These are phyloP conservation scores for Sciurus carolinensis DNA, from an alignment of 2,797 vertebrate genomes.

Conservation along the genomic window DNA sequence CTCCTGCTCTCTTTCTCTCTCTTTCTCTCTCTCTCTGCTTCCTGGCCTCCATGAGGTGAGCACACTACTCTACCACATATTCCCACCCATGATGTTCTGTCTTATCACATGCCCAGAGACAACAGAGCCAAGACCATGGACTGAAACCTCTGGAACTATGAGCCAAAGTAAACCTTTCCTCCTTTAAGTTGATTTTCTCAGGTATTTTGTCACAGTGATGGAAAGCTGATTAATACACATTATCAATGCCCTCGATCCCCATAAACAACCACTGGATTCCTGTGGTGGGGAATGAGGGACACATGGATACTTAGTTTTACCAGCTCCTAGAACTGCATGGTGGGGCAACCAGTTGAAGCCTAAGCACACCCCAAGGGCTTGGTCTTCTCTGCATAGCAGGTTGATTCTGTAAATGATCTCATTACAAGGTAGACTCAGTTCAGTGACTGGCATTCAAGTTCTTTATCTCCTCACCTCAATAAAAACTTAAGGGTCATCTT, in stretches of 20 bases:
- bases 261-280: not conserved
- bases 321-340: not conserved
- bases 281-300: accelerated
- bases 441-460: not conserved
- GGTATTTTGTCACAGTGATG: not conserved
- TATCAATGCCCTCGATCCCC: not conserved
- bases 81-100: not conserved
- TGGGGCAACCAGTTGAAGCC: accelerated
- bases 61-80: too few species aligned
- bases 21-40: not conserved
- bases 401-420: not conserved
- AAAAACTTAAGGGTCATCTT: not conserved
- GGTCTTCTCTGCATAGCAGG: not conserved
- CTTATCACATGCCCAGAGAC: not conserved
- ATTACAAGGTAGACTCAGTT: constrained; percentile 13
- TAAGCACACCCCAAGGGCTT: not conserved
- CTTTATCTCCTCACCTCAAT: constrained; percentile 34
- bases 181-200: not conserved
- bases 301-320: accelerated
- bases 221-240: not conserved
- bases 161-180: not conserved
- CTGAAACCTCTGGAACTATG: not conserved
- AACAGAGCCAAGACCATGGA: not conserved
- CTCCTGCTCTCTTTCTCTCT: too few species aligned
- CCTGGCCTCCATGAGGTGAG: not conserved